Evolutionary conservation across 1,140 invertebrate genomes (phyloP).

Genomic region (Lordiphosa collinella): DNA sequence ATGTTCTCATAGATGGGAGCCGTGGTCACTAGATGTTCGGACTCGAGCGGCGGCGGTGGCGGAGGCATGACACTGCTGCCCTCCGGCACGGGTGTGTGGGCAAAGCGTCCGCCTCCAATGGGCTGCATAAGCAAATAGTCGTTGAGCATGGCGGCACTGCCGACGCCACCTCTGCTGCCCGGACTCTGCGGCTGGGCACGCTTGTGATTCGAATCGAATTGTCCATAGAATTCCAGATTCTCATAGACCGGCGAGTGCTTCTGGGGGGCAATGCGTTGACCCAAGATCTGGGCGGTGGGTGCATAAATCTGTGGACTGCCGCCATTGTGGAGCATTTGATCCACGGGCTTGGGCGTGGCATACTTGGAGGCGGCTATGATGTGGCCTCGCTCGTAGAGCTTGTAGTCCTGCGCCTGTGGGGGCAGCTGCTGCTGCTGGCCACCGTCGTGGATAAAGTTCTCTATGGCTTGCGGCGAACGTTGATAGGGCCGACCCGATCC

Average conservation of each 20-base stretch:
- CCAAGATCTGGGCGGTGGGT: slow-evolving; percentile 55
- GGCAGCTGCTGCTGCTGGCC: slow-evolving; percentile 32
- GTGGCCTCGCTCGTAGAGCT: slow-evolving; percentile 83
- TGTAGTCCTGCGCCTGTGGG: slow-evolving; percentile 80
- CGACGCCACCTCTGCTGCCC: slow-evolving; percentile 45
- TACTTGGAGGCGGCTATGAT: slow-evolving; percentile 88
- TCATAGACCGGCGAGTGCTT: slow-evolving; percentile 86
- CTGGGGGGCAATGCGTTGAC: slow-evolving; percentile 62
- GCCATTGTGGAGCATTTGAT: slow-evolving; percentile 65
- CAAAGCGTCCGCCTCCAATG: slow-evolving; percentile 60
- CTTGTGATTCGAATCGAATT: slow-evolving; percentile 79
- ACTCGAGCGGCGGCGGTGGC: neutral
- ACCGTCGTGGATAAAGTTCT: slow-evolving; percentile 57
- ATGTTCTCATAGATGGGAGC: slow-evolving; percentile 87
- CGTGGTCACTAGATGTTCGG: slow-evolving; percentile 34
- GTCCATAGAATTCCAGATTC: slow-evolving; percentile 88
- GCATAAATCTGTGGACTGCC: slow-evolving; percentile 55
- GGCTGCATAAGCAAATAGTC: slow-evolving; percentile 54
- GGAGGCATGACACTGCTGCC: neutral
- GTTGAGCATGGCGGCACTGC: slow-evolving; percentile 46
- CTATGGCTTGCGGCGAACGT: slow-evolving; percentile 48
- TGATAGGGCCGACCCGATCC: slow-evolving; percentile 35
- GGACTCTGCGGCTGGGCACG: slow-evolving; percentile 80
- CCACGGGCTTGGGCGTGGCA: slow-evolving; percentile 85
- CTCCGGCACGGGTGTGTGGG: slow-evolving; percentile 75